Percentiles rank a stretch among this genome's conserved stretches.
These are phyloP conservation scores for Belgica antarctica DNA, from an alignment of 2,888 invertebrate genomes.

Conservation along the genomic window DNA sequence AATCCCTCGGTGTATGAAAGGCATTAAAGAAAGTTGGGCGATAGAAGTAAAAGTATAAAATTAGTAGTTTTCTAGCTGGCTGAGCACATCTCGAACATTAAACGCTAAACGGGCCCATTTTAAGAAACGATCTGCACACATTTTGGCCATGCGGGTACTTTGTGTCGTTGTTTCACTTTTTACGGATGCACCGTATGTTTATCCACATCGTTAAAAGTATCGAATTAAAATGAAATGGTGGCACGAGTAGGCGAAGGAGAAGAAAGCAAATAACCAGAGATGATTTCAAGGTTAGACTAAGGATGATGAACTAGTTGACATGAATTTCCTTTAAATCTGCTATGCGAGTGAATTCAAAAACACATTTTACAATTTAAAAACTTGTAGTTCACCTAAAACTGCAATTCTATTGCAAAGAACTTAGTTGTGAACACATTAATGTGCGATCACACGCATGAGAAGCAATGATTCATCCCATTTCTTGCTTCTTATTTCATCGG, in stretches of 20 bases:
- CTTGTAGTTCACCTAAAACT: too few species aligned
- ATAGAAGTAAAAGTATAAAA: slow-evolving; percentile 23
- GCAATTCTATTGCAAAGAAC: too few species aligned
- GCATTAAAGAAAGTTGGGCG: slow-evolving; percentile 17
- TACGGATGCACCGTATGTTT: background rate
- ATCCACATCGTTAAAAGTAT: slow-evolving; percentile 28
- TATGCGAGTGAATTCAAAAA: too few species aligned
- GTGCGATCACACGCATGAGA: slow-evolving; percentile 14
- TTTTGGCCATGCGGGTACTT: too few species aligned
- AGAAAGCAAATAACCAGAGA: too few species aligned
- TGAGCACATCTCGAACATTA: slow-evolving; percentile 1
- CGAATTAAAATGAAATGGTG: background rate
- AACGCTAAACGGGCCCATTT: background rate
- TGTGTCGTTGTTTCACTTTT: background rate
- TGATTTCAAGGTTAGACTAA: too few species aligned
- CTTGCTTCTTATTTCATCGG: background rate
- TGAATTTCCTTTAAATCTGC: too few species aligned
- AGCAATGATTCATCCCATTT: background rate
- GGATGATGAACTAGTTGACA: too few species aligned
- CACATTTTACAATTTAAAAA: too few species aligned
- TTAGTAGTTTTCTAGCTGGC: slow-evolving; percentile 39
- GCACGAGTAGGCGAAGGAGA: too few species aligned
- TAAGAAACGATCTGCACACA: background rate
- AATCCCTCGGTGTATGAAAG: slow-evolving; percentile 34
- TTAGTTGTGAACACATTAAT: background rate